These are phyloP conservation scores for Danio jaintianensis DNA, from an alignment of 2,797 vertebrate species.

Conservation along the genomic window DNA sequence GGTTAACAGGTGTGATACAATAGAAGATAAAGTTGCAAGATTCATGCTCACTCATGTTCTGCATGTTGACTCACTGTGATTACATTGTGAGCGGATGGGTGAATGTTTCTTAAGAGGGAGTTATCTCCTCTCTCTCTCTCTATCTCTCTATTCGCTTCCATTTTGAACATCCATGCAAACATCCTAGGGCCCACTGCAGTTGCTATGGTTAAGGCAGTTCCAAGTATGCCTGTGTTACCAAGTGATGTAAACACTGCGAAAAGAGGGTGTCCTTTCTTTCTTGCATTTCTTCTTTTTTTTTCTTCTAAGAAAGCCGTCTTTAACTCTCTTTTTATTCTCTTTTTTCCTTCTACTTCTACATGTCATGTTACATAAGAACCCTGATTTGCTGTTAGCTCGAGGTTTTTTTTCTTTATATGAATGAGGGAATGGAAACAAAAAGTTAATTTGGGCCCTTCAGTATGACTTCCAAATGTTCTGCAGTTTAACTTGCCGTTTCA, in stretches of 20 bases:
- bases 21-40: background rate
- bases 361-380: slow-evolving; percentile 41
- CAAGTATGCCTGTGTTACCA: slow-evolving; percentile 27
- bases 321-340: background rate
- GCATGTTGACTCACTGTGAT: background rate
- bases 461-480: slow-evolving; percentile 34
- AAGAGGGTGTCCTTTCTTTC: background rate
- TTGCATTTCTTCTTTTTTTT: background rate
- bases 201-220: slow-evolving; percentile 55
- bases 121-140: background rate
- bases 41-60: background rate
- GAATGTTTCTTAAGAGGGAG: slow-evolving; percentile 6
- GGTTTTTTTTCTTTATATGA: slow-evolving; percentile 28
- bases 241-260: slow-evolving; percentile 52
- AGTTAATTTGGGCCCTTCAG: slow-evolving; percentile 33
- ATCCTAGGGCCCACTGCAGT: slow-evolving; percentile 16
- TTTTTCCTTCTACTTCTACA: slow-evolving; percentile 4
- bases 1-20: background rate
- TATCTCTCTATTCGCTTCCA: background rate
- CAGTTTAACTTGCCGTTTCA: background rate
- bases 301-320: background rate
- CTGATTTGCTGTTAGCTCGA: background rate
- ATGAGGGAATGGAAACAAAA: slow-evolving; percentile 52
- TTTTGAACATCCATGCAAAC: slow-evolving; percentile 19
- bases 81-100: background rate